A percentile compares a stretch with the other conserved stretches of the same genome.
Conservation (phyloP, 2,113 vertebrate genomes). For the Nothoprocta perdicaria region DNA sequence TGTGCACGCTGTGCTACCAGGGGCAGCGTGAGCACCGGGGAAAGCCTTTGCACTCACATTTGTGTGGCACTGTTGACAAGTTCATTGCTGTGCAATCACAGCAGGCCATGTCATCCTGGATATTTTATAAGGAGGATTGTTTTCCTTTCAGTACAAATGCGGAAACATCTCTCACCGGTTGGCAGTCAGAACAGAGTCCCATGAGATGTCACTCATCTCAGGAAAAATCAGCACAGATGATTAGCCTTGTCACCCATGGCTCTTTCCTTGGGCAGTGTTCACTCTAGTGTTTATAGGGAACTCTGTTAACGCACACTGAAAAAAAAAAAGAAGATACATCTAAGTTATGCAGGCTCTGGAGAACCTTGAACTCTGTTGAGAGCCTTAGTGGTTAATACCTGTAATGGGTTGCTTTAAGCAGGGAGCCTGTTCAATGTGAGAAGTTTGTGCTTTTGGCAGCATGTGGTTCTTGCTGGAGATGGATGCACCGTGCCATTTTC, state of each 20-base stretch:
- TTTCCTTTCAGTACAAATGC: neutral
- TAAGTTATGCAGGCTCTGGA: neutral
- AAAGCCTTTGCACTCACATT: neutral
- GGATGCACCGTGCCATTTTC: fast-evolving
- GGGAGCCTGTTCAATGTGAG: neutral
- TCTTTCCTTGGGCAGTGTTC: neutral
- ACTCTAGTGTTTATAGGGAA: neutral
- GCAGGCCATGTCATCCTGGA: neutral
- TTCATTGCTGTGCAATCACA: neutral
- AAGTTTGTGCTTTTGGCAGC: neutral
- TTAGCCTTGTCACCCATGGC: neutral
- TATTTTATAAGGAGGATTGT: neutral
- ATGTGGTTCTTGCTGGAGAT: neutral
- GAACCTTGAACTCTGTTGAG: neutral
- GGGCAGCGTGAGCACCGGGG: neutral
- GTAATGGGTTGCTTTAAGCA: neutral
- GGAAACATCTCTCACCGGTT: neutral
- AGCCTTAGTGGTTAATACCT: neutral
- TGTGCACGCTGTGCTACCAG: neutral
- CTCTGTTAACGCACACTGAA: neutral
- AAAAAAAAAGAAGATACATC: neutral
- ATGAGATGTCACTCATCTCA: neutral
- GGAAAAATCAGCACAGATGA: neutral
- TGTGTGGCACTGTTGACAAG: neutral
- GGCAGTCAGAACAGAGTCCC: neutral